Evolutionary conservation across 2,797 vertebrate species (phyloP).

Genomic region (Merluccius polli): DNA sequence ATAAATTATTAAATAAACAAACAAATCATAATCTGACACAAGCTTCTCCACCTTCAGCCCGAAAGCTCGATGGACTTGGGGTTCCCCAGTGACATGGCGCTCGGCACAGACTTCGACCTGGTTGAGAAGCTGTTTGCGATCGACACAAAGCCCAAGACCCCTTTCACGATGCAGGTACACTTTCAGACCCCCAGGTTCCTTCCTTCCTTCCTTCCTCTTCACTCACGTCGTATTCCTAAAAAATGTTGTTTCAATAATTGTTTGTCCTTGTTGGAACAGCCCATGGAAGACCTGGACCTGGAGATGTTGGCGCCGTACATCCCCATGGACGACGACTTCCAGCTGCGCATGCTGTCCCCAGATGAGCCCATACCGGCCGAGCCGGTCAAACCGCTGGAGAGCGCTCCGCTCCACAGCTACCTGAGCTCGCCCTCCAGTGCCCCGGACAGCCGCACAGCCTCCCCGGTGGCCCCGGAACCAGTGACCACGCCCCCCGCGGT

Average conservation of each 20-base stretch:
- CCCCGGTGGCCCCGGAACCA: conserved; percentile 59
- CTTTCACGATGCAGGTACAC: conserved; percentile 85
- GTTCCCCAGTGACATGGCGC: conserved; percentile 87
- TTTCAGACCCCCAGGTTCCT: background rate
- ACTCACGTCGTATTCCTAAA: background rate
- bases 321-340: conserved; percentile 98
- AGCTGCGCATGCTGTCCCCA: conserved; percentile 84
- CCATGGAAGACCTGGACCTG: conserved; percentile 85
- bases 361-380: conserved; percentile 71
- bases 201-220: background rate
- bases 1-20: no score
- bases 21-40: no score
- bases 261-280: conserved; percentile 52
- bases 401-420: conserved; percentile 61
- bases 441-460: conserved; percentile 68
- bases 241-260: background rate
- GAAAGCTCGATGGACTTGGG: conserved; percentile 81
- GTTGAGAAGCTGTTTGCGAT: conserved; percentile 97
- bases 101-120: conserved; percentile 88
- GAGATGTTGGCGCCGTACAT: conserved; percentile 99
- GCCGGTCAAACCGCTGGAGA: conserved; percentile 54
- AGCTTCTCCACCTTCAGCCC: conserved; percentile 68
- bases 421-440: conserved; percentile 69
- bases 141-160: conserved; percentile 89
- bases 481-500: conserved; percentile 11